Conservation (phyloP, 2,888 invertebrate species). For the Portevinia maculata region DNA sequence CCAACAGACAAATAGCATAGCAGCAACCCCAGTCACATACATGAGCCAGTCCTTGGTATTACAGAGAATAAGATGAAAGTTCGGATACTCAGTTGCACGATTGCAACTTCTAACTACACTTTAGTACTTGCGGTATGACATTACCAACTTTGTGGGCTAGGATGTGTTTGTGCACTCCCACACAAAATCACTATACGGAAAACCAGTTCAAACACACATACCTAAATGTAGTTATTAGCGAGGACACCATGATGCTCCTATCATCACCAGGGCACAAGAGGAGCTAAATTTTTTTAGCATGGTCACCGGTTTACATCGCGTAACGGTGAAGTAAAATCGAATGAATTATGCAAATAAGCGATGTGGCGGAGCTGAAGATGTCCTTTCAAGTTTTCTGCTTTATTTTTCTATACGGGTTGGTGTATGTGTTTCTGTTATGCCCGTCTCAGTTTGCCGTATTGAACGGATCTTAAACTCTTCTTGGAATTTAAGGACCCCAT, state of each 20-base stretch:
- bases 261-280: slow-evolving; percentile 18
- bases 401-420: slow-evolving; percentile 2
- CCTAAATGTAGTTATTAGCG: slow-evolving; percentile 10
- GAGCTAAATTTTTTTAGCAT: slow-evolving; percentile 44
- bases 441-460: not conserved
- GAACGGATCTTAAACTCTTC: slow-evolving; percentile 11
- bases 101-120: slow-evolving; percentile 65
- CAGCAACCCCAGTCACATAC: slow-evolving; percentile 22
- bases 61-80: slow-evolving; percentile 57
- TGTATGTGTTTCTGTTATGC: not conserved
- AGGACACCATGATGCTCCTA: slow-evolving; percentile 28
- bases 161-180: slow-evolving; percentile 39
- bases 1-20: slow-evolving; percentile 54
- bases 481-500: slow-evolving; percentile 7
- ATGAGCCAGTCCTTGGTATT: slow-evolving; percentile 43
- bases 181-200: slow-evolving; percentile 48
- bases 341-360: slow-evolving; percentile 64
- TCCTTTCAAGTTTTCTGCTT: slow-evolving; percentile 37
- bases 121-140: slow-evolving; percentile 62
- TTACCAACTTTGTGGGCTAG: slow-evolving; percentile 51
- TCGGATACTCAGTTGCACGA: slow-evolving; percentile 59
- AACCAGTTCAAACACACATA: slow-evolving; percentile 24
- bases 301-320: slow-evolving; percentile 43
- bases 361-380: slow-evolving; percentile 25
- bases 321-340: slow-evolving; percentile 42